Base-by-base conservation (phyloP, 2,888 invertebrate species). In the Ectobius pallidus region DNA sequence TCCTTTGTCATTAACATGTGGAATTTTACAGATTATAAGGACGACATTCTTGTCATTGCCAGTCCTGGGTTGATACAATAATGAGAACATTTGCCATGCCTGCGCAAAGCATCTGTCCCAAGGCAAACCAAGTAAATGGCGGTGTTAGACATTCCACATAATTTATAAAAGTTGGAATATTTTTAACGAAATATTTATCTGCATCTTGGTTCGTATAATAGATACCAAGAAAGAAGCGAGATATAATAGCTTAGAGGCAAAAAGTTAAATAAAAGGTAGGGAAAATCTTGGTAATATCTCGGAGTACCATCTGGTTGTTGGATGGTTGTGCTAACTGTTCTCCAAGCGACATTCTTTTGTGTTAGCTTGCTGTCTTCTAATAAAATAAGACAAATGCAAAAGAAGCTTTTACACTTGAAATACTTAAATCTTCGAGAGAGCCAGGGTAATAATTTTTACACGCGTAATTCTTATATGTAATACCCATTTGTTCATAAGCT, bases 361-460 rank as follows among this genome's bases (percentile, higher is more conserved):
- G 3, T n/a, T n/a, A n/a, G n/a, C n/a, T n/a, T n/a, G n/a, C n/a
- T n/a, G n/a, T n/a, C n/a, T n/a, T n/a, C n/a, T n/a, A n/a, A n/a
- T n/a, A 27, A 27, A 44, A 65, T 42, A 44, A 65, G 46, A 65
- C 4, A 20, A 46, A 46, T n/a, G 27, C 44, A 65, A 27, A 16
- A 42, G n/a, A 44, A 42, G 22, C n/a, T n/a, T 27, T 27, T n/a
- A 16, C 65, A 30, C 30, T 58, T 1, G 25, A 30, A n/a, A n/a
- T 25, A 58, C 3, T 46, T 65, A 22, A 22, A 42, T 20, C 22
- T n/a, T n/a, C n/a, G n/a, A 11, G 42, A 22, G 22, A 42, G 25
- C 25, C 63, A 39, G 63, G 65, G 9, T 65, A 65, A 65, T 65
- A 65, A 65, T 46, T 65, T 55, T 65, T 27, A 65, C 65, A 46